Base-by-base conservation (phyloP, 2,888 invertebrate genomes). In the Drosophila prostipennis region DNA sequence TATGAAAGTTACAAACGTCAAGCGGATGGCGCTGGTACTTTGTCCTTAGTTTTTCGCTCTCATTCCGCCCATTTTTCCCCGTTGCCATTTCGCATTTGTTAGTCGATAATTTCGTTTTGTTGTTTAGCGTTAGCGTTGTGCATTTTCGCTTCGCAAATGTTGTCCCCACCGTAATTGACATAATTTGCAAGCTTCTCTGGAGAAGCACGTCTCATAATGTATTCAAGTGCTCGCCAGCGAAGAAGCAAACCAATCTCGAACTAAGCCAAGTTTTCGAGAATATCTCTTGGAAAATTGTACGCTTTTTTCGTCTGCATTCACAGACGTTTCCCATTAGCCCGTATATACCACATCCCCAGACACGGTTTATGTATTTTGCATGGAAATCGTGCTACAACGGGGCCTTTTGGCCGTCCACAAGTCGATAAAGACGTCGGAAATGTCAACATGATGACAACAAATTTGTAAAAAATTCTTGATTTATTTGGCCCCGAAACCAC, bases 381-480 rank as follows among this genome's bases (percentile, higher is more conserved):
- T 71, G 72, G 72, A 64, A 72, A 72, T 71, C 70, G 29, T 56
- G 63, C 48, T 39, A 64, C 64, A 64, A 53, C 42, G 39, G 49
- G 68, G 67, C 56, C 56, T 67, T 67, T 68, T 68, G 56, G 48
- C 40, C 53, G 34, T 52, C 49, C 60, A 45, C 45, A 71, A 71
- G 52, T 72, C 72, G 67, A 82, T 87, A 81, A 82, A 87, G 84
- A 86, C 75, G 79, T 79, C 77, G 84, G 81, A 84, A 87, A 84
- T 82, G 87, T 85, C 88, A 83, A 78, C 87, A 77, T 80, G 88
- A 84, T 88, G 84, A 88, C 88, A 84, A 80, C 84, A 88, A 65
- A 85, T 85, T 85, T 85, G 88, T 85, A 86, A 79, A 88, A 84
- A 87, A 88, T 83, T 73, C 81, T 81, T 88, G 87, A 84, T 87